phyloP scores from a whole-genome alignment of 2,797 vertebrate species.

The Gephyroberyx darwinii region DNA sequence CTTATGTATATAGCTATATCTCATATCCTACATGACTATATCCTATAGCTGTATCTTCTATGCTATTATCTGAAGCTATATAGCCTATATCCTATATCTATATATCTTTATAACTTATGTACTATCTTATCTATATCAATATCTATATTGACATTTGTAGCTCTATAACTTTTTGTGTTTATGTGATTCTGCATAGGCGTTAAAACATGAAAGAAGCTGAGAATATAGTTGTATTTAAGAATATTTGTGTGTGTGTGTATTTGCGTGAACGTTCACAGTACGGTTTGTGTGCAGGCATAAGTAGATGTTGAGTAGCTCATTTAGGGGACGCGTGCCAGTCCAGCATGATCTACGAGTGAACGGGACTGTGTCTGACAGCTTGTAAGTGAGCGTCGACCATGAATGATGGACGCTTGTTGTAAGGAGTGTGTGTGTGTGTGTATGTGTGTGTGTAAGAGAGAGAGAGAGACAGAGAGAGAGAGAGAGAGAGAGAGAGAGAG shows the following conservation, averaged over 20 bases:
- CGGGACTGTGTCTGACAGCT: constrained; percentile 59
- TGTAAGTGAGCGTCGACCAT: constrained; percentile 49
- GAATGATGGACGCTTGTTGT: constrained; percentile 56
- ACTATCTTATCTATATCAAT: too few species aligned
- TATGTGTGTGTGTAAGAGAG: neutral
- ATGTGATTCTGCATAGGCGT: neutral
- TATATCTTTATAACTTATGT: too few species aligned
- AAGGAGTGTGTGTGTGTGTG: constrained; percentile 1
- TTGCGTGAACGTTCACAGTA: neutral
- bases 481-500: constrained; percentile 4
- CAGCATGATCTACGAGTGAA: constrained; percentile 62
- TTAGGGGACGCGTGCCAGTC: constrained; percentile 53
- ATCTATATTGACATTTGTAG: too few species aligned
- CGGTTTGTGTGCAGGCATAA: constrained; percentile 29
- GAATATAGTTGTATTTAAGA: constrained; percentile 21
- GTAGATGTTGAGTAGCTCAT: constrained; percentile 61
- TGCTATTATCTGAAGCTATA: too few species aligned
- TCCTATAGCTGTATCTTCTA: too few species aligned
- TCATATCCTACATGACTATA: too few species aligned
- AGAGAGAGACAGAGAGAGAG: neutral
- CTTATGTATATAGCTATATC: too few species aligned
- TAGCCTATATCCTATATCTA: too few species aligned
- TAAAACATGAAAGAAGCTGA: neutral
- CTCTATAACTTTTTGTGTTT: neutral
- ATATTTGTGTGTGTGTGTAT: constrained; percentile 1